Evolutionary conservation across 1,140 invertebrate species (phyloP).

Genomic region (Antheraea mylitta): DNA sequence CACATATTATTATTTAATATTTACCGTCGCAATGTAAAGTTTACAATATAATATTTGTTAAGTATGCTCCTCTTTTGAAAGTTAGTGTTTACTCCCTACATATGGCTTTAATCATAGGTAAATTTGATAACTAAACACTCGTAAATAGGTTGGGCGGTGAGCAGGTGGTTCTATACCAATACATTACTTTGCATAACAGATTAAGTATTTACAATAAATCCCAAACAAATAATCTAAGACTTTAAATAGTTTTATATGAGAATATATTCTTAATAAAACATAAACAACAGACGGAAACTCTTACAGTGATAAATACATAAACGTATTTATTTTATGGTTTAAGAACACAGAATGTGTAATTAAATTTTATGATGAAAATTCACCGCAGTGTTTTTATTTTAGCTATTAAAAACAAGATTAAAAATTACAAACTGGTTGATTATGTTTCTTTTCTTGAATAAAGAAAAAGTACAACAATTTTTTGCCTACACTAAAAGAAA

Average conservation of each 20-base stretch:
- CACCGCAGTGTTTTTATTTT: no score
- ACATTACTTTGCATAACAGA: neutral
- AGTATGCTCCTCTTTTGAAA: constrained; percentile 73
- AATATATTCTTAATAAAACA: neutral
- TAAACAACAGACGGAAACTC: no score
- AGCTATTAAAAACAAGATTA: no score
- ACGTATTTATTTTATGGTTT: no score
- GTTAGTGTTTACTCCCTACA: constrained; percentile 64
- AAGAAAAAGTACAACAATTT: neutral
- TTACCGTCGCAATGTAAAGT: constrained; percentile 71
- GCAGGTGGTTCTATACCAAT: constrained; percentile 9
- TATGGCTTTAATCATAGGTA: constrained; percentile 69
- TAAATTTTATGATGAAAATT: no score
- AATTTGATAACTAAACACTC: constrained; percentile 64
- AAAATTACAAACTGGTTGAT: no score
- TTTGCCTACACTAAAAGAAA: neutral
- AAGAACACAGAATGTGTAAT: no score
- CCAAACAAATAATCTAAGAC: constrained; percentile 1
- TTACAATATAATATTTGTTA: constrained; percentile 77
- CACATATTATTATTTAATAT: constrained; percentile 75
- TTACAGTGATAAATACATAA: no score
- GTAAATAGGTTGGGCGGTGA: constrained; percentile 10
- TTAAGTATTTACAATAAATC: constrained; percentile 4
- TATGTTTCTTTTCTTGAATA: neutral
- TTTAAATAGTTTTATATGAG: neutral